These are phyloP conservation scores for Chondrosia reniformis DNA, from an alignment of 37 sponge, comb jelly and placozoan species.

Conservation along the genomic window DNA sequence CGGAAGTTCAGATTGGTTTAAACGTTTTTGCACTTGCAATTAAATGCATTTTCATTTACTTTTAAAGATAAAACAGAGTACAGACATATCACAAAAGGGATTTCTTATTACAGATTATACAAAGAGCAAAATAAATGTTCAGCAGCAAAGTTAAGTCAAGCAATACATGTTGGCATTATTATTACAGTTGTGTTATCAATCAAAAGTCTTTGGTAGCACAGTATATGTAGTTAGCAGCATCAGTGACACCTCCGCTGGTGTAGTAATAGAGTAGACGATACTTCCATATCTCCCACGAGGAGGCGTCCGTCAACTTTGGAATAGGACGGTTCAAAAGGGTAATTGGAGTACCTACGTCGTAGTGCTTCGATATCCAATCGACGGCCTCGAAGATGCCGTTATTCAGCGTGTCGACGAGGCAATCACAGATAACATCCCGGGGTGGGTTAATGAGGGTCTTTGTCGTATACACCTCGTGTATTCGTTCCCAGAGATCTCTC, in stretches of 20 bases:
- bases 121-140: too few relatives aligned
- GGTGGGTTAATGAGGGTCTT: slow-evolving; percentile 34
- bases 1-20: too few relatives aligned
- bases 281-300: slow-evolving; percentile 62
- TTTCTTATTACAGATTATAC: too few relatives aligned
- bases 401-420: slow-evolving; percentile 42
- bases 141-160: too few relatives aligned
- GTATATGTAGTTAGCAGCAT: slow-evolving; percentile 64
- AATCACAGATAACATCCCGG: slow-evolving; percentile 38
- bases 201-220: slow-evolving; percentile 69
- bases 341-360: slow-evolving; percentile 75
- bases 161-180: too few relatives aligned
- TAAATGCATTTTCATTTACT: too few relatives aligned
- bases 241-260: slow-evolving; percentile 31
- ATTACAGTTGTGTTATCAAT: too few relatives aligned
- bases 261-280: slow-evolving; percentile 67
- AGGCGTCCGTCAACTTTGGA: slow-evolving; percentile 64
- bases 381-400: slow-evolving; percentile 68
- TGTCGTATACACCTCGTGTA: slow-evolving; percentile 35
- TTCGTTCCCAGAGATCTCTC: slow-evolving; percentile 57
- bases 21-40: too few relatives aligned
- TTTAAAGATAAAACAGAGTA: too few relatives aligned
- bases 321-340: slow-evolving; percentile 79
- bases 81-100: too few relatives aligned
- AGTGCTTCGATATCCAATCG: slow-evolving; percentile 68